phyloP scores from a whole-genome alignment of 1,140 invertebrate genomes.

The Chelonus insularis region DNA sequence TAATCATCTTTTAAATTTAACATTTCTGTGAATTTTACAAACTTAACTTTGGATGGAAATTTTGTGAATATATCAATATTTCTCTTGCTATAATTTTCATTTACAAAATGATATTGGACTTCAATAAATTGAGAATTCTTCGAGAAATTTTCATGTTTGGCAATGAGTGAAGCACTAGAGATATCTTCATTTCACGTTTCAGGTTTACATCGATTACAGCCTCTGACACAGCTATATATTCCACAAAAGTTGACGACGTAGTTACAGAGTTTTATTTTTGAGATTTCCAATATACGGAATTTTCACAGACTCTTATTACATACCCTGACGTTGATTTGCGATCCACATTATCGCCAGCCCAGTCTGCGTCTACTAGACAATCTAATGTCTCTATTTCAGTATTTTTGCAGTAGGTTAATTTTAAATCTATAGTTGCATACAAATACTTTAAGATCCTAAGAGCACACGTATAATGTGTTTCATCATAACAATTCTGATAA shows the following conservation, averaged over 20 bases:
- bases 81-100: constrained; percentile 9
- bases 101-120: constrained; percentile 17
- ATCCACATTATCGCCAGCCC: constrained; percentile 29
- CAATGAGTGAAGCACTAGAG: constrained; percentile 31
- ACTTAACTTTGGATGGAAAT: constrained; percentile 10
- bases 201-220: constrained; percentile 23
- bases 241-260: constrained; percentile 22
- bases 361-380: constrained; percentile 35
- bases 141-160: constrained; percentile 35
- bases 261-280: constrained; percentile 21
- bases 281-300: constrained; percentile 8
- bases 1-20: too few species aligned
- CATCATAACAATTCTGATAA: constrained; percentile 20
- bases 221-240: constrained; percentile 28
- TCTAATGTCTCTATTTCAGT: constrained; percentile 18
- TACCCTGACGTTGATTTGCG: constrained; percentile 34
- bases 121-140: constrained; percentile 28
- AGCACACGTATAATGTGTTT: constrained; percentile 20
- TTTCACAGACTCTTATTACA: constrained; percentile 19
- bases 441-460: constrained; percentile 25
- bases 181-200: constrained; percentile 25
- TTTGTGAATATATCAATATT: constrained; percentile 9
- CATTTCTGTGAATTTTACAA: too few species aligned
- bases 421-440: constrained; percentile 16
- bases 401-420: constrained; percentile 21